Base-by-base conservation (phyloP, 92 coral and sea anemone genomes). In the Isaurus tuberculatus region DNA sequence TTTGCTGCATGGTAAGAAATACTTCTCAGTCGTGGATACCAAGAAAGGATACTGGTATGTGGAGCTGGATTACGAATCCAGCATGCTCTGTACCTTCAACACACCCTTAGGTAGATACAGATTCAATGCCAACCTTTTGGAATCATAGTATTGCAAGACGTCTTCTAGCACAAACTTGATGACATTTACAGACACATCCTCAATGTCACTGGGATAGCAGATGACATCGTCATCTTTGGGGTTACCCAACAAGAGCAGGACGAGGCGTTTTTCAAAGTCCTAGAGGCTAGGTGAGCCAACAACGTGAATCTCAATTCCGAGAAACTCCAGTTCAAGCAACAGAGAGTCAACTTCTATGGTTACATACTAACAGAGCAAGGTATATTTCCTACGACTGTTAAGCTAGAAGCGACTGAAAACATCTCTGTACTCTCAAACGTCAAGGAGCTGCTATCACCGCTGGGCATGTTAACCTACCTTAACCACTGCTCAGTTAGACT, bases 81-180 rank as follows among this genome's bases (percentile, higher is more conserved):
- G 95, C 79, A 23, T 89, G 83, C 83, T 91, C n/a, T 92, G 92
- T 23, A 87, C 92, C 6, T 88, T 92, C 80, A 85, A 92, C 42
- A 86, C 89, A 1, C 88, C 60, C 13, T 82, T 82, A 7, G 79
- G 79, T 27, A 1, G 79, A 10, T 55, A 69, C 63, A 31, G 67
- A 25, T 86, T 92, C 72, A 92, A 86, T 73, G 89, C 32, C 31
- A 89, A 22, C 94, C 94, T 17, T 91, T 91, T 44, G 90, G 90
- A 27, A 87, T 91, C 69, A 51, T 71, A 37, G 88, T 91, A 31
- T 88, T 37, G 14, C 60, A 51, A 14, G 60, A 51, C 13, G 22
- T 53, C 25, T 89, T 91, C 84, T 88, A 91, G 58, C 91, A 85
- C 58, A 89, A 86, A 72, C 63, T 91, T 16, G 90, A 86, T 66